A percentile compares a stretch with the other conserved stretches of the same genome.
phyloP scores from a whole-genome alignment of 2,113 vertebrate genomes.

The Phrynosoma blainvillii region DNA sequence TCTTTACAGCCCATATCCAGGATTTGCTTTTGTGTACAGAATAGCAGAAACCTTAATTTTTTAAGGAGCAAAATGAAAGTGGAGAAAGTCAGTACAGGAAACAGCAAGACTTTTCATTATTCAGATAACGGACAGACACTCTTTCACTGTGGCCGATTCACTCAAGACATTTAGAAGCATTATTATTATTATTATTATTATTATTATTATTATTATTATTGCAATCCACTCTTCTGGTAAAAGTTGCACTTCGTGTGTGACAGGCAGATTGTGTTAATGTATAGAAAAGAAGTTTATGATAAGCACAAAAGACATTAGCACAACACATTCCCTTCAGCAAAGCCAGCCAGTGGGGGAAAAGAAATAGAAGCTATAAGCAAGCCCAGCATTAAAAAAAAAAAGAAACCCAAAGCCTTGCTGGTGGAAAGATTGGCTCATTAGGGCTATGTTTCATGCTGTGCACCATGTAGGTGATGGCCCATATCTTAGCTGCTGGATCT shows the following conservation, averaged over 20 bases:
- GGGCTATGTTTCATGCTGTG: conserved; percentile 68
- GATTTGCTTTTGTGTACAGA: conserved; percentile 32
- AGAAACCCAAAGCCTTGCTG: conserved; percentile 60
- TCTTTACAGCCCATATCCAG: conserved; percentile 7
- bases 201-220: conserved; percentile 47
- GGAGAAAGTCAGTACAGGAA: not conserved
- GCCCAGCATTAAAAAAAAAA: conserved; percentile 49
- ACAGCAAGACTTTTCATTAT: conserved; percentile 32
- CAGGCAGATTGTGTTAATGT: conserved; percentile 59
- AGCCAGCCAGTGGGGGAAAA: conserved; percentile 51
- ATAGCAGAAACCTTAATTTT: not conserved
- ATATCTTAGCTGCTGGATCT: conserved; percentile 41
- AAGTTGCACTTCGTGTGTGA: conserved; percentile 61
- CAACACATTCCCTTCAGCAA: conserved; percentile 71
- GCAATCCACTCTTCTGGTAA: conserved; percentile 34
- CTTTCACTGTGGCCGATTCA: conserved; percentile 1
- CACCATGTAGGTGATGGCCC: conserved; percentile 57
- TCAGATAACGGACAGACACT: not conserved
- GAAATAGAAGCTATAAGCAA: conserved; percentile 69
- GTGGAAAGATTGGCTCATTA: conserved; percentile 66
- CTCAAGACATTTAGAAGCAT: conserved; percentile 21
- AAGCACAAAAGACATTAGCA: conserved; percentile 67
- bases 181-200: conserved; percentile 15
- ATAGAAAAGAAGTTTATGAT: conserved; percentile 71
- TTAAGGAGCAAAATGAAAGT: not conserved